These are phyloP conservation scores for Myiopsitta monachus DNA, from an alignment of 2,113 vertebrate genomes.

Conservation along the genomic window DNA sequence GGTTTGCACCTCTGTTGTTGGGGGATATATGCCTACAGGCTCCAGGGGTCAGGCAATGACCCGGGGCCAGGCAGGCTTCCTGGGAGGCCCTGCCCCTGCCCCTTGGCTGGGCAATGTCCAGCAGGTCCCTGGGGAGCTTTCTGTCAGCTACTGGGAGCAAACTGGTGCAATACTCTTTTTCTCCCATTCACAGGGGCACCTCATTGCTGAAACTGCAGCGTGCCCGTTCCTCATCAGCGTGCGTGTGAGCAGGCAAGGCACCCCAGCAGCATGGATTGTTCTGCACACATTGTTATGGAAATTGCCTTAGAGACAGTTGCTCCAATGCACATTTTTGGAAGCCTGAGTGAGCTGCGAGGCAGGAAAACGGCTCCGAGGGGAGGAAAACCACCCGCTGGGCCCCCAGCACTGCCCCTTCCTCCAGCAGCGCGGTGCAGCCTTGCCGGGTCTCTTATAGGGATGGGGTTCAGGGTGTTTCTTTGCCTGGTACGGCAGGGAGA, in stretches of 20 bases:
- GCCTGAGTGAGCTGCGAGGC: neutral
- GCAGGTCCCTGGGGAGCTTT: neutral
- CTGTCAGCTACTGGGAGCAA: neutral
- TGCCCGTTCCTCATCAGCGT: fast-evolving
- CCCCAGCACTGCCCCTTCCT: neutral
- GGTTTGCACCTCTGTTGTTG: neutral
- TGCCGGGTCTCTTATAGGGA: neutral
- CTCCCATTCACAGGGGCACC: neutral
- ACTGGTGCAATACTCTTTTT: fast-evolving
- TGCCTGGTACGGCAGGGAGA: neutral
- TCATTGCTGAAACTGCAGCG: fast-evolving
- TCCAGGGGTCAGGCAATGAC: neutral
- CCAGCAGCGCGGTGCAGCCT: fast-evolving
- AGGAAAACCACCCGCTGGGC: neutral
- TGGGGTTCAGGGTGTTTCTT: neutral
- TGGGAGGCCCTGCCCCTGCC: fast-evolving
- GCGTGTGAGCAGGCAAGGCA: neutral
- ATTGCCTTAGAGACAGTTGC: slow-evolving; percentile 32
- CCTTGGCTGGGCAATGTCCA: neutral
- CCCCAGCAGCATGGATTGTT: neutral
- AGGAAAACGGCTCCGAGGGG: neutral
- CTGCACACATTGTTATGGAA: slow-evolving; percentile 39
- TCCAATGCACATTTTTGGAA: slow-evolving; percentile 1
- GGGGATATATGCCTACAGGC: neutral
- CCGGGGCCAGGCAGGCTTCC: fast-evolving